Percentiles rank a stretch among this genome's conserved stretches.
Evolutionary conservation across 2,797 vertebrate genomes (phyloP).

Genomic region (Taeniopygia guttata): DNA sequence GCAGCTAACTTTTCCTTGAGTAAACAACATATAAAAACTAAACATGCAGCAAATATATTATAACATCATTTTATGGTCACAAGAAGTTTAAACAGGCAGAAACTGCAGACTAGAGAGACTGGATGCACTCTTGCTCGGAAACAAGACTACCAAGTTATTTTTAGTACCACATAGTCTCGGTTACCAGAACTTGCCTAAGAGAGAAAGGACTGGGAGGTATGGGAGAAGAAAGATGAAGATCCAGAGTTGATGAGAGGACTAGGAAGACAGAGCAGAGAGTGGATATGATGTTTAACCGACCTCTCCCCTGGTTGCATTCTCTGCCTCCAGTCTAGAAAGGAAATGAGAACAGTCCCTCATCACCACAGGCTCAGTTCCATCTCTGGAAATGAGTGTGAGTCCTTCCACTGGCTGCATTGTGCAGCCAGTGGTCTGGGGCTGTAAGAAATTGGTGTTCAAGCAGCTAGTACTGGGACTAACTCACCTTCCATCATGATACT

Average conservation of each 20-base stretch:
- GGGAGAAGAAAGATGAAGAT: not conserved
- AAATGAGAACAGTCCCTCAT: fast-evolving
- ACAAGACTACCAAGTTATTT: not conserved
- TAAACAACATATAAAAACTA: not conserved
- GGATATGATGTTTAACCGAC: not conserved
- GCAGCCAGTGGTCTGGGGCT: not conserved
- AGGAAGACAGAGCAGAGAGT: not conserved
- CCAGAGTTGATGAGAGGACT: not conserved
- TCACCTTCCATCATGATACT: not conserved
- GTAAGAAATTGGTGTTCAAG: not conserved
- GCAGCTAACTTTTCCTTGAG: not conserved
- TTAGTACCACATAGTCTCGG: not conserved
- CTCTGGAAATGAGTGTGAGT: not conserved
- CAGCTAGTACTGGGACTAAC: not conserved
- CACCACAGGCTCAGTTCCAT: not conserved
- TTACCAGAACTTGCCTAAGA: not conserved
- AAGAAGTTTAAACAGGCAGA: not conserved
- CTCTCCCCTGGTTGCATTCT: fast-evolving
- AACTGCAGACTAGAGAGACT: not conserved
- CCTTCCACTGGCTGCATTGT: not conserved
- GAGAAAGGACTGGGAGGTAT: not conserved
- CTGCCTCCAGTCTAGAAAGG: not conserved
- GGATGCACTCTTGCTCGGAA: not conserved
- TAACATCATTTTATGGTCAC: not conserved
- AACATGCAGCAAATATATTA: not conserved